Percentiles rank a stretch among this genome's conserved stretches.
Evolutionary conservation across 2,888 invertebrate species (phyloP).

Genomic region (Epirrhoe alternata): DNA sequence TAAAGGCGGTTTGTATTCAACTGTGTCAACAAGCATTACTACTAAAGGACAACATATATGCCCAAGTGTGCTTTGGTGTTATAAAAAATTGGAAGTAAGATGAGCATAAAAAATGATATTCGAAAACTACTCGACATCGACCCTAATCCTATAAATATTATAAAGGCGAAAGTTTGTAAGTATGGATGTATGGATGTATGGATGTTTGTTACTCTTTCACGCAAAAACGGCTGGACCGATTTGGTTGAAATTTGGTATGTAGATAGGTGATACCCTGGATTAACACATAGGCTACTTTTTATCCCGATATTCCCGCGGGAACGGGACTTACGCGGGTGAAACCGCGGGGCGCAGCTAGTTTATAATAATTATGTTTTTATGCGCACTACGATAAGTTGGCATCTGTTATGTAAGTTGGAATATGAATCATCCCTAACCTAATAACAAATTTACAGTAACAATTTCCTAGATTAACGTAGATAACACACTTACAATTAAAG

Average conservation of each 20-base stretch:
- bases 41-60: constrained; percentile 32
- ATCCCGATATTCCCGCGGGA: no score
- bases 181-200: no score
- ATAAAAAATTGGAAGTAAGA: constrained; percentile 22
- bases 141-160: no score
- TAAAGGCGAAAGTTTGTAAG: no score
- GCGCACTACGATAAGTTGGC: constrained; percentile 52
- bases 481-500: constrained; percentile 79
- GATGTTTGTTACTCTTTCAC: no score
- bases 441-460: constrained; percentile 81
- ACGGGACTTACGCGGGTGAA: no score
- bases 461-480: constrained; percentile 65
- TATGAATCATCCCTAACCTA: constrained; percentile 59
- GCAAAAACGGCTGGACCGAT: no score
- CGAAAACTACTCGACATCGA: constrained; percentile 19
- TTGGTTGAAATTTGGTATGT: no score
- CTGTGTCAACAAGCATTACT: constrained; percentile 48
- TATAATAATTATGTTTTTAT: constrained; percentile 5
- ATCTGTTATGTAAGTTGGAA: constrained; percentile 66
- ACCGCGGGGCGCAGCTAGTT: no score
- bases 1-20: constrained; percentile 59
- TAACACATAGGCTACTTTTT: no score
- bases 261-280: no score
- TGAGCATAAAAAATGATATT: constrained; percentile 2
- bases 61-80: constrained; percentile 41